Evolutionary conservation across 2,797 vertebrate species (phyloP), one percentile per base, ranked within the genome.

Genomic region (Acrossocheilus wenchowensis): DNA sequence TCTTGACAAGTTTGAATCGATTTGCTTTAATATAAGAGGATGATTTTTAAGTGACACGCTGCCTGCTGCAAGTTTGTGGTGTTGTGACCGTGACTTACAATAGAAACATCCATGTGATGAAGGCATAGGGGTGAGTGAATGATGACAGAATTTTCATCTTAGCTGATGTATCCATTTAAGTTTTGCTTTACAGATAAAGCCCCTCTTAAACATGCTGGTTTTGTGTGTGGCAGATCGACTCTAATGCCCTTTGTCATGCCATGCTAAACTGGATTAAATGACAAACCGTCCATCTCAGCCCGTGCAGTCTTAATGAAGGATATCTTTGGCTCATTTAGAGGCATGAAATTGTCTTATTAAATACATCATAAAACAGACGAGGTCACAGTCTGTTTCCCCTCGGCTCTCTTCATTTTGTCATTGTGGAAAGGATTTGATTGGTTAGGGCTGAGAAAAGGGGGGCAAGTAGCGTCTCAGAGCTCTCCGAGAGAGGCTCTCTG

Each of bases 301-400:
- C 79, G 26, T 74, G 75, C 78, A 81, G 77, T 54, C 86, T 84
- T 94, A 94, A 95, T 95, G 92, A 94, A 95, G 90, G 92, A 87
- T 92, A 92, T 93, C 93, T 92, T 92, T 90, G 92, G 88, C 86
- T 89, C 88, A 86, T 94, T 94, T 93, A 91, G 81, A 82, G 64
- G 90, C 86, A 72, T 94, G 89, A 94, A 95, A 94, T 94, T 43
- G 80, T 81, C 90, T 94, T 92, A 93, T 94, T 94, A 92, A 94
- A 94, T 94, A 57, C 90, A 82, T 88, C 84, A 85, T 88, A 90
- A 92, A 92, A 92, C 92, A 93, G 91, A 93, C 88, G 89, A 91
- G 91, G 92, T 89, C 91, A 89, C 62, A 74, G 52, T 73, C 75
- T 78, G 78, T 82, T 86, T 41, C 75, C 82, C 34, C 45, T 79